A percentile compares a stretch with the other conserved stretches of the same genome.
phyloP scores from a whole-genome alignment of 1,140 invertebrate genomes.

The Amphibalanus amphitrite region DNA sequence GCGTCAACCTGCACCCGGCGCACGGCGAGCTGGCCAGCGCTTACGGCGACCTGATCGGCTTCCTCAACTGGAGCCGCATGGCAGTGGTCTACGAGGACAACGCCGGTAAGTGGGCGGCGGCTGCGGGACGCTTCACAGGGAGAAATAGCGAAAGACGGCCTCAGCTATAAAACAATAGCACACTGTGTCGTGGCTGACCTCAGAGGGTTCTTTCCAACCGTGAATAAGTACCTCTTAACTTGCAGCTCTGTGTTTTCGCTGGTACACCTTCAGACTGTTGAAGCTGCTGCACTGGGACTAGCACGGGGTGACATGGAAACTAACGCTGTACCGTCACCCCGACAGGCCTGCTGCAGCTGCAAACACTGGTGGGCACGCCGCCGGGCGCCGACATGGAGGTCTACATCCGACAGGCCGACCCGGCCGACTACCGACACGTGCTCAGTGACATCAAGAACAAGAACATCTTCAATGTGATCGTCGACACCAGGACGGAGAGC shows the following conservation, averaged over 20 bases:
- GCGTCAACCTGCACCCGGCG: conserved; percentile 79
- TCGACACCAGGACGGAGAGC: conserved; percentile 24
- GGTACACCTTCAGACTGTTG: too few relatives aligned
- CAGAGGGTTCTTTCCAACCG: too few relatives aligned
- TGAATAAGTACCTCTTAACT: too few relatives aligned
- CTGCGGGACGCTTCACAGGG: too few relatives aligned
- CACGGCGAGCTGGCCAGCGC: conserved; percentile 63
- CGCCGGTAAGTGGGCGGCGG: conserved; percentile 39
- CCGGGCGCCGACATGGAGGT: conserved; percentile 23
- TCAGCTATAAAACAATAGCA: too few relatives aligned
- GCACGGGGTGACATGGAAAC: too few relatives aligned
- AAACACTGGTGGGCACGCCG: conserved; percentile 28
- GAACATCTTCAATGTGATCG: conserved; percentile 26
- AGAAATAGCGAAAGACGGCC: too few relatives aligned
- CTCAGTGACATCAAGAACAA: conserved; percentile 25
- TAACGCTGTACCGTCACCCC: too few relatives aligned
- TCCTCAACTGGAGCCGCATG: conserved; percentile 81
- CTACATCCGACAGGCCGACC: conserved; percentile 24
- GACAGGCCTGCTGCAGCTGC: conserved; percentile 34
- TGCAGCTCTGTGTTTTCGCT: too few relatives aligned
- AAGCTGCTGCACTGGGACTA: too few relatives aligned
- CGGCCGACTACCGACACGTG: conserved; percentile 23
- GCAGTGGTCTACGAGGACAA: conserved; percentile 85
- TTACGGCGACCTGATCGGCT: conserved; percentile 67
- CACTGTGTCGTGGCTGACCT: too few relatives aligned